Evolutionary conservation across 2,113 vertebrate species (phyloP).

Genomic region (Amblyopsis rosae): DNA sequence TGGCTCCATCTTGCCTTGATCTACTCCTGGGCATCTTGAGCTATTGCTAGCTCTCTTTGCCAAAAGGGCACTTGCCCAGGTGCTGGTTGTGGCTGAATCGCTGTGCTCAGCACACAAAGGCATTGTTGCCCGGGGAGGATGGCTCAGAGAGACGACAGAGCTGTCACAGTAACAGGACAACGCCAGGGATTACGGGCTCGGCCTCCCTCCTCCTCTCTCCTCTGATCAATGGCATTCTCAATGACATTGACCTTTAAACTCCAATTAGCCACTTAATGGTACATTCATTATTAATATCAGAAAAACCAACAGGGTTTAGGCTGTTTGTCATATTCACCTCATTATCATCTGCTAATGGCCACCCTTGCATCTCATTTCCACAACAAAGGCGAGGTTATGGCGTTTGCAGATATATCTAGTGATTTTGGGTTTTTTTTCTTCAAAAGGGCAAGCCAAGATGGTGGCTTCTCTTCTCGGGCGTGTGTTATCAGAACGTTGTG

Average conservation of each 20-base stretch:
- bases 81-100: constrained; percentile 59
- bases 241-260: constrained; percentile 79
- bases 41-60: constrained; percentile 60
- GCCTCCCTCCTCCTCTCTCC: constrained; percentile 35
- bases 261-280: constrained; percentile 80
- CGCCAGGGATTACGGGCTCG: constrained; percentile 64
- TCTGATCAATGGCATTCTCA: constrained; percentile 61
- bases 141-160: constrained; percentile 40
- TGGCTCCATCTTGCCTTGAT: constrained; percentile 24
- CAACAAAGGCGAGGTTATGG: constrained; percentile 61
- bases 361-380: constrained; percentile 77
- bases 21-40: constrained; percentile 46
- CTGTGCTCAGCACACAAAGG: constrained; percentile 75
- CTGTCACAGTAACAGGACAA: constrained; percentile 66
- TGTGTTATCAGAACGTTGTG: constrained; percentile 20
- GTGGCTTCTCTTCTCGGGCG: constrained; percentile 31
- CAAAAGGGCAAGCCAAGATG: constrained; percentile 47
- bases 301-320: constrained; percentile 78
- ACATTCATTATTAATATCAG: constrained; percentile 79
- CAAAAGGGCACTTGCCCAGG: constrained; percentile 72
- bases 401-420: constrained; percentile 53
- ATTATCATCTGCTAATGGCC: constrained; percentile 80
- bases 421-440: constrained; percentile 9
- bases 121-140: constrained; percentile 57
- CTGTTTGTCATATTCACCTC: constrained; percentile 78